Evolutionary conservation across 2,888 invertebrate species (phyloP).

Genomic region (Sarcophaga variegata): DNA sequence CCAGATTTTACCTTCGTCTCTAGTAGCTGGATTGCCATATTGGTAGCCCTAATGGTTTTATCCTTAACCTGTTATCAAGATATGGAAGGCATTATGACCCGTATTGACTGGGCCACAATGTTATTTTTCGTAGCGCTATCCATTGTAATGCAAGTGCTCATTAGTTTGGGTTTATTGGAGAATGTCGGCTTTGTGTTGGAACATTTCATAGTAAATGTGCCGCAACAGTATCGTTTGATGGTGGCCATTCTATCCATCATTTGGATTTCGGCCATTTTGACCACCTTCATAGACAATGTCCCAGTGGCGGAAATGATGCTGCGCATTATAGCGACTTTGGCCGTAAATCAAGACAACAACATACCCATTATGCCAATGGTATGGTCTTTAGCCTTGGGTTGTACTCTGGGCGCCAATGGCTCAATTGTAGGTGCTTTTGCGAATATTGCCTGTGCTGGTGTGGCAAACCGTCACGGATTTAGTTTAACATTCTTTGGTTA

Average conservation of each 20-base stretch:
- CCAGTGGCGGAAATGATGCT: slow-evolving; percentile 95
- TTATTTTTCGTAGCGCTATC: slow-evolving; percentile 64
- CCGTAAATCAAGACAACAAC: slow-evolving; percentile 85
- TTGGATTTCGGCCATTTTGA: slow-evolving; percentile 90
- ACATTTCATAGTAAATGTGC: slow-evolving; percentile 84
- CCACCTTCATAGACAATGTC: slow-evolving; percentile 94
- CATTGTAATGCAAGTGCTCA: slow-evolving; percentile 54
- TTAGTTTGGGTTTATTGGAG: slow-evolving; percentile 62
- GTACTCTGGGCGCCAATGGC: slow-evolving; percentile 94
- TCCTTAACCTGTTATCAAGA: slow-evolving; percentile 65
- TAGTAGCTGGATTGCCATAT: slow-evolving; percentile 67
- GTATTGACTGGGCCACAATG: slow-evolving; percentile 71
- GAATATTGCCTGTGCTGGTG: slow-evolving; percentile 94
- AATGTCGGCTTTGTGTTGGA: slow-evolving; percentile 85
- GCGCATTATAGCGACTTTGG: slow-evolving; percentile 86
- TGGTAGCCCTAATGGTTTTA: slow-evolving; percentile 65
- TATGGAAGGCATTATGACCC: slow-evolving; percentile 67
- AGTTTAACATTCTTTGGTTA: slow-evolving; percentile 90
- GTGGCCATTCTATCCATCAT: slow-evolving; percentile 89
- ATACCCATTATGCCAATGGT: slow-evolving; percentile 90
- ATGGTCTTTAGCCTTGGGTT: slow-evolving; percentile 93
- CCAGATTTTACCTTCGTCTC: slow-evolving; percentile 44
- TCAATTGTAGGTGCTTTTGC: slow-evolving; percentile 94
- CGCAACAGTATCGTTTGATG: slow-evolving; percentile 85
- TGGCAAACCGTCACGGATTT: slow-evolving; percentile 94